Conservation (phyloP, 2,888 invertebrate genomes). For the Xanthostigma xanthostigma region DNA sequence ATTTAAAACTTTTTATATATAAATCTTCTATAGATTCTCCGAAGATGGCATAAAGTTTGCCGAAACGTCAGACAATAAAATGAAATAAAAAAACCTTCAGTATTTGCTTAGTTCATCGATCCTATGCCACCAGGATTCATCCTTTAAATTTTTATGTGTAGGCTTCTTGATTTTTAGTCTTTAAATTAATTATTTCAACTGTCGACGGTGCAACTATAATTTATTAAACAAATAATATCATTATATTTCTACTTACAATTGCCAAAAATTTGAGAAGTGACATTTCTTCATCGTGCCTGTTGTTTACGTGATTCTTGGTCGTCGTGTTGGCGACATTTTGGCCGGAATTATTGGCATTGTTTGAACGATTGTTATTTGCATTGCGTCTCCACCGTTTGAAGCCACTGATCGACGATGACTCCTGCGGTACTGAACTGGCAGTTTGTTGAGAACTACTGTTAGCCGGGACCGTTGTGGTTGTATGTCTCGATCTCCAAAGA, state of each 20-base stretch:
- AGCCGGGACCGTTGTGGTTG: constrained; percentile 1
- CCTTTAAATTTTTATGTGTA: too few species aligned
- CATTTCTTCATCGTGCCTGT: constrained; percentile 28
- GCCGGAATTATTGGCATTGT: constrained; percentile 12
- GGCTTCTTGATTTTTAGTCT: too few species aligned
- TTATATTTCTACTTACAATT: constrained; percentile 46
- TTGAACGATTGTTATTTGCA: constrained; percentile 12
- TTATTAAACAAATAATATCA: background rate
- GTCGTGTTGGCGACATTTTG: constrained; percentile 9
- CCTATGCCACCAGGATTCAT: too few species aligned
- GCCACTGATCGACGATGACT: constrained; percentile 15
- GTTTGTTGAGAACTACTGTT: background rate
- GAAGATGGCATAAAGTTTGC: too few species aligned
- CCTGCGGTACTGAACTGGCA: background rate
- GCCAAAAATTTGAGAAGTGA: constrained; percentile 57
- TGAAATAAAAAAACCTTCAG: too few species aligned
- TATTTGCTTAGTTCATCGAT: too few species aligned
- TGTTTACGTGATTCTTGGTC: constrained; percentile 7
- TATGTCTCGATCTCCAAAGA: constrained; percentile 24
- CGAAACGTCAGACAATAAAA: too few species aligned
- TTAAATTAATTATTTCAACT: too few species aligned
- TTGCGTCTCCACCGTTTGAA: constrained; percentile 23
- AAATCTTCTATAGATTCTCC: too few species aligned
- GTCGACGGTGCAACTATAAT: background rate
- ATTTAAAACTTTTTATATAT: too few species aligned